Evolutionary conservation across 2,888 invertebrate genomes (phyloP).

Genomic region (Lithodes maja): DNA sequence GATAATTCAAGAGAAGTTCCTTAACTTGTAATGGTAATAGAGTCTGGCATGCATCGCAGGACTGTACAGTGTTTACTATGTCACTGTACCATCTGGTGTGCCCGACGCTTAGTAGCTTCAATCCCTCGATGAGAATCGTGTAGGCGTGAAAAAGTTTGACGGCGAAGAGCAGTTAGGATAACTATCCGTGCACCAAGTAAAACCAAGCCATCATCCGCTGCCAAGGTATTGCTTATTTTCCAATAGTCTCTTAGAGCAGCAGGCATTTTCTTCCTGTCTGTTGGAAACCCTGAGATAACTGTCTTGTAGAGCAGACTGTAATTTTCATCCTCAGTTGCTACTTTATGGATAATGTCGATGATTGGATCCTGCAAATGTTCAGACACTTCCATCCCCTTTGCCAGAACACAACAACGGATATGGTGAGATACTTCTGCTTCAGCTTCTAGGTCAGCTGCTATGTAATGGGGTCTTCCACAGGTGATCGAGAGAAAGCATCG

Average conservation of each 20-base stretch:
- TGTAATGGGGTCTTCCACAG: constrained; percentile 34
- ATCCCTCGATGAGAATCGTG: constrained; percentile 15
- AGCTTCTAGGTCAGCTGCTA: neutral
- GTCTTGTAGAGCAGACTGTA: neutral
- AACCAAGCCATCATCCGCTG: constrained; percentile 11
- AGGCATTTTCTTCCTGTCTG: neutral
- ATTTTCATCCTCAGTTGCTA: neutral
- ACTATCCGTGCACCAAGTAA: neutral
- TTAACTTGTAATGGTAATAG: neutral
- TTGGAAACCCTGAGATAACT: neutral
- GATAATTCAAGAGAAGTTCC: neutral
- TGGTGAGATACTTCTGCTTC: neutral
- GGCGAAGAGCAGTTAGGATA: neutral
- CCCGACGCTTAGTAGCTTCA: constrained; percentile 6
- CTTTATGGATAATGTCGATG: neutral
- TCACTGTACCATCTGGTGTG: neutral
- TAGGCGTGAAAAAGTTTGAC: neutral
- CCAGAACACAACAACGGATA: neutral
- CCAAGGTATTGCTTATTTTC: constrained; percentile 5
- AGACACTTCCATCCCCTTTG: neutral
- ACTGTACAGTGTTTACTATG: constrained; percentile 6
- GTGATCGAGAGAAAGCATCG: constrained; percentile 17
- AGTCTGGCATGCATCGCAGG: constrained; percentile 18
- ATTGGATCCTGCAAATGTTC: neutral
- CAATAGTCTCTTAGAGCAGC: neutral